phyloP scores from a whole-genome alignment of 2,888 invertebrate species.

The Drosophila atroscutellata region DNA sequence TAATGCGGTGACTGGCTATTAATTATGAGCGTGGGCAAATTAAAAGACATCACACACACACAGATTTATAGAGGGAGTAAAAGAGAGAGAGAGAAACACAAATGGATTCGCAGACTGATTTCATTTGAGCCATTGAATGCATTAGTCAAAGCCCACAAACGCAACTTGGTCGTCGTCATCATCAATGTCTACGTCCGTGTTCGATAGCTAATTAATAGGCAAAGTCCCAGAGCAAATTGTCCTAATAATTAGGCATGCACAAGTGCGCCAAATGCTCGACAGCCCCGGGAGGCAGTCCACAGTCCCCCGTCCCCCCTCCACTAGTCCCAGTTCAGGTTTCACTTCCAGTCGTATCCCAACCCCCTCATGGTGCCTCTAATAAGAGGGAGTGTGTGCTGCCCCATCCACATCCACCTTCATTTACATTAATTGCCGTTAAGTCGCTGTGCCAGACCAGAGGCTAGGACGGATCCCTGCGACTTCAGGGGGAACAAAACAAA shows the following conservation, averaged over 20 bases:
- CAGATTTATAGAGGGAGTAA: background rate
- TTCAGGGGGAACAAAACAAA: background rate
- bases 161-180: conserved; percentile 44
- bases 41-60: conserved; percentile 53
- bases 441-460: conserved; percentile 49
- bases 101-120: conserved; percentile 58
- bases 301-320: too few relatives aligned
- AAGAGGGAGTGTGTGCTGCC: conserved; percentile 23
- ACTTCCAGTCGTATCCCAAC: background rate
- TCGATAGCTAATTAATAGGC: conserved; percentile 78
- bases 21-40: conserved; percentile 69
- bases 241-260: conserved; percentile 79
- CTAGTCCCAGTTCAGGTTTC: background rate
- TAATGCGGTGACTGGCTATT: conserved; percentile 64
- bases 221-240: conserved; percentile 78
- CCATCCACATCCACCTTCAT: conserved; percentile 63
- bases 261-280: conserved; percentile 64
- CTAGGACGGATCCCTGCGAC: conserved; percentile 2
- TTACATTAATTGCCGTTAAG: conserved; percentile 79
- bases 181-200: conserved; percentile 46
- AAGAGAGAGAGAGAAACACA: conserved; percentile 3
- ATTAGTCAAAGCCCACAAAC: conserved; percentile 67
- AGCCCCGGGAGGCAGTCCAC: background rate
- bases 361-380: background rate
- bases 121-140: conserved; percentile 79